Percentiles rank a stretch among this genome's conserved stretches.
phyloP scores from a whole-genome alignment of 1,140 invertebrate species.

The Cydia strobilella region DNA sequence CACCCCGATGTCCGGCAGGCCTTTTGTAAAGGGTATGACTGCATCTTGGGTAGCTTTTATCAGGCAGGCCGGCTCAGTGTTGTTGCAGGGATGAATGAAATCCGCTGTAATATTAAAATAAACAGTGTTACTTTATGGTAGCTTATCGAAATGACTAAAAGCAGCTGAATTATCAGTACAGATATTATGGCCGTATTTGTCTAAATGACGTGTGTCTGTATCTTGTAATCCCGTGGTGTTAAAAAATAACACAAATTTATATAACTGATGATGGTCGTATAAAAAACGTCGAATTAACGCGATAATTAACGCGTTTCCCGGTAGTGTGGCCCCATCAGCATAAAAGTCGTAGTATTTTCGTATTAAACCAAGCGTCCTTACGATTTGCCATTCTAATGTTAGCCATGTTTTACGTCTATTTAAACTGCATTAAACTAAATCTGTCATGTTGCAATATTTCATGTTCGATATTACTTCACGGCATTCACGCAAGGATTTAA shows the following conservation, averaged over 20 bases:
- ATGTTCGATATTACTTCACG: background rate
- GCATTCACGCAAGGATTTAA: constrained; percentile 13
- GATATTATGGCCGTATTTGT: no score
- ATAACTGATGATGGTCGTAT: no score
- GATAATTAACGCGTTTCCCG: no score
- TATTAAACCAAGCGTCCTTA: background rate
- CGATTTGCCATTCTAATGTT: constrained; percentile 3
- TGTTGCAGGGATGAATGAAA: constrained; percentile 71
- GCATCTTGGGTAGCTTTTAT: constrained; percentile 69
- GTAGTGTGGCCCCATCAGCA: no score
- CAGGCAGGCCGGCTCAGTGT: constrained; percentile 62
- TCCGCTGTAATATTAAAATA: constrained; percentile 57
- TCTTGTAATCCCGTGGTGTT: no score
- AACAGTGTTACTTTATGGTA: background rate
- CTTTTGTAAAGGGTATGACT: constrained; percentile 68
- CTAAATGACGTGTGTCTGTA: no score
- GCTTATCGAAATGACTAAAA: no score
- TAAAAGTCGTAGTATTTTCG: no score
- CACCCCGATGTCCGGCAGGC: constrained; percentile 64
- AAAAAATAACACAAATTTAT: no score
- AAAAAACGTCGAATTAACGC: no score
- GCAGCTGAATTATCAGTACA: no score
- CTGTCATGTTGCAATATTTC: constrained; percentile 29
- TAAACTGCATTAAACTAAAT: constrained; percentile 15
- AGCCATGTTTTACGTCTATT: background rate